Percentiles rank a stretch among this genome's conserved stretches.
Evolutionary conservation across 2,888 invertebrate genomes (phyloP).

Genomic region (Cerceris rybyensis): DNA sequence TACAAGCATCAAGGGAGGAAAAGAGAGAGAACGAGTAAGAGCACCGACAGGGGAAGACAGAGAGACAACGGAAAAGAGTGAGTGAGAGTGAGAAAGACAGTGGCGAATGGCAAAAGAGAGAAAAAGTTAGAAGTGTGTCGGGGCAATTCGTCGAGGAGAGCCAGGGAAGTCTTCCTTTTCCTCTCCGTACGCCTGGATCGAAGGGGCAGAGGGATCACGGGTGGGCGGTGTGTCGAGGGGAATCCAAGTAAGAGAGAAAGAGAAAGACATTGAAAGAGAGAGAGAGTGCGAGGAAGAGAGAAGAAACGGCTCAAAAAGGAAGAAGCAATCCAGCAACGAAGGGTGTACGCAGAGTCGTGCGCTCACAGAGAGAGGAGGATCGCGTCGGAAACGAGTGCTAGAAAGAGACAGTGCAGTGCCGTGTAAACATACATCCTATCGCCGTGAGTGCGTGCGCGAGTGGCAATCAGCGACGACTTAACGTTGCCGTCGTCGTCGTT

Average conservation of each 20-base stretch:
- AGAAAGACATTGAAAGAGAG: slow-evolving; percentile 18
- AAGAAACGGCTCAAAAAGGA: slow-evolving; percentile 20
- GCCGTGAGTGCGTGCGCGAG: slow-evolving; percentile 51
- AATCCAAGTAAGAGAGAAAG: not conserved
- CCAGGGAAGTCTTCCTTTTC: slow-evolving; percentile 49
- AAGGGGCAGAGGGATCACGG: slow-evolving; percentile 37
- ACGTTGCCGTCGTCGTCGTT: slow-evolving; percentile 12
- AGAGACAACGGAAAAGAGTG: slow-evolving; percentile 20
- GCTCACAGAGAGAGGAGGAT: slow-evolving; percentile 21
- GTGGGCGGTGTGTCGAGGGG: slow-evolving; percentile 48
- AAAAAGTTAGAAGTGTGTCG: slow-evolving; percentile 51
- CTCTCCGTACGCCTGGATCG: slow-evolving; percentile 38
- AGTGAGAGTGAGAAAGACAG: slow-evolving; percentile 23
- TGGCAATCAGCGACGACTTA: slow-evolving; percentile 51
- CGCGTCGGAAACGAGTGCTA: slow-evolving; percentile 33
- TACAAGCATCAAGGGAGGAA: slow-evolving; percentile 6
- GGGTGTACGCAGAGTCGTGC: slow-evolving; percentile 31
- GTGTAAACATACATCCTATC: slow-evolving; percentile 61
- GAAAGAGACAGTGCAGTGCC: slow-evolving; percentile 51
- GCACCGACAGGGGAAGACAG: slow-evolving; percentile 4
- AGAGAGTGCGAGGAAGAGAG: too few species aligned
- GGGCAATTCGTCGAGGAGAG: slow-evolving; percentile 29
- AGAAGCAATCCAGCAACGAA: slow-evolving; percentile 17
- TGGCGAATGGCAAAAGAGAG: slow-evolving; percentile 26
- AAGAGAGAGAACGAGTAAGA: slow-evolving; percentile 26